Evolutionary conservation across 2,797 vertebrate genomes (phyloP).

Genomic region (Dendrocincla tyrannina): DNA sequence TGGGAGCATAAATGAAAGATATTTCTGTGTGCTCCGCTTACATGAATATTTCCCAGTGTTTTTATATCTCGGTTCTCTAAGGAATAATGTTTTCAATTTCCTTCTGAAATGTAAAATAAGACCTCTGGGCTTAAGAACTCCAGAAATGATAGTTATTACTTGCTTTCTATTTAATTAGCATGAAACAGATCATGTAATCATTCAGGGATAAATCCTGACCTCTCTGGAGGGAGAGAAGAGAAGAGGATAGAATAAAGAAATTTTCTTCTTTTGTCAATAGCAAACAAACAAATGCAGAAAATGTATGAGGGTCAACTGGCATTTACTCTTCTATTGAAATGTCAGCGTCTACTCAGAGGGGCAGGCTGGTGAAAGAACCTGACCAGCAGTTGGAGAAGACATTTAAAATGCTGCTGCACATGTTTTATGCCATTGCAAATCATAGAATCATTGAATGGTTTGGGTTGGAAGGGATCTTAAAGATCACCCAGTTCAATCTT

Average conservation of each 20-base stretch:
- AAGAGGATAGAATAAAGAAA: background rate
- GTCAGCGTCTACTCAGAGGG: background rate
- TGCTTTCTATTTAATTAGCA: constrained; percentile 57
- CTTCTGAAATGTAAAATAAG: constrained; percentile 68
- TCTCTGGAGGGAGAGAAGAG: background rate
- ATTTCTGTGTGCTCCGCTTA: constrained; percentile 49
- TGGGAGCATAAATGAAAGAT: constrained; percentile 48
- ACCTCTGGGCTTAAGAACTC: constrained; percentile 57
- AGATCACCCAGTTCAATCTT: background rate
- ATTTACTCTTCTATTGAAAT: background rate
- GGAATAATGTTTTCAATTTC: constrained; percentile 63
- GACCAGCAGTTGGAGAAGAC: background rate
- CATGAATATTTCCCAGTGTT: constrained; percentile 57
- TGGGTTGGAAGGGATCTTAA: background rate
- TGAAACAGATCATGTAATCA: constrained; percentile 40
- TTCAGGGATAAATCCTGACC: constrained; percentile 26
- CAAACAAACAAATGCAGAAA: background rate
- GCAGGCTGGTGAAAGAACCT: background rate
- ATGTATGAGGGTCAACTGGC: background rate
- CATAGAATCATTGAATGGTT: background rate
- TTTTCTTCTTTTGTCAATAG: background rate
- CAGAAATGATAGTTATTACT: constrained; percentile 30
- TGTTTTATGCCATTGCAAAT: background rate
- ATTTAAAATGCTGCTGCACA: background rate
- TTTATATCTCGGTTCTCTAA: constrained; percentile 41